A percentile compares a stretch with the other conserved stretches of the same genome.
Evolutionary conservation across 2,113 vertebrate species (phyloP).

Genomic region (Ceuthmochares aereus): DNA sequence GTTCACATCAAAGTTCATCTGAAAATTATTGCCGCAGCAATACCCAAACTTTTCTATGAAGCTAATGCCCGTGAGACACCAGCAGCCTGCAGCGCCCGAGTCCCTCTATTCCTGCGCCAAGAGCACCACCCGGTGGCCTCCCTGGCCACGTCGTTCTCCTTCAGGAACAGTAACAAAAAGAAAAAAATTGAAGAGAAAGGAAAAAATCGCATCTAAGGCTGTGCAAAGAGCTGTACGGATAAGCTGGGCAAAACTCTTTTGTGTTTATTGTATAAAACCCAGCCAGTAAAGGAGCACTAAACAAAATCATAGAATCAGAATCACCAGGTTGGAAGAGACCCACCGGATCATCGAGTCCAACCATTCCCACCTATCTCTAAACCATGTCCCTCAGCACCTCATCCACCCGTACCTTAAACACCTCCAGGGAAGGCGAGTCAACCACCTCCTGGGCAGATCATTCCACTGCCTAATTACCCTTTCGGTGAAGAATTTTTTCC

Average conservation of each 20-base stretch:
- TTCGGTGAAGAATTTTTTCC: too few relatives aligned
- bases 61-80: fast-evolving
- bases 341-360: too few relatives aligned
- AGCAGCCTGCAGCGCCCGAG: background rate
- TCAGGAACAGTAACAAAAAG: fast-evolving
- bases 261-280: background rate
- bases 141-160: fast-evolving
- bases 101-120: background rate
- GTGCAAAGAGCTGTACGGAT: background rate
- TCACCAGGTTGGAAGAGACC: too few relatives aligned
- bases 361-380: too few relatives aligned
- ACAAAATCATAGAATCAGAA: too few relatives aligned
- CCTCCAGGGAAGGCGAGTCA: too few relatives aligned
- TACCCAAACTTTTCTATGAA: fast-evolving
- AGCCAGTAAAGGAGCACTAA: fast-evolving
- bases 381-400: too few relatives aligned
- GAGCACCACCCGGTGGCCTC: slow-evolving; percentile 48
- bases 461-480: too few relatives aligned
- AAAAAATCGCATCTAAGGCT: background rate
- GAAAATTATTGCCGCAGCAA: background rate
- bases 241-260: background rate
- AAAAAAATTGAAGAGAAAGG: background rate
- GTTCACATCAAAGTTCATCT: background rate
- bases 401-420: too few relatives aligned
- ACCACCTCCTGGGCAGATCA: too few relatives aligned